Base-by-base conservation (phyloP, 2,113 vertebrate genomes). In the Columbina picui region DNA sequence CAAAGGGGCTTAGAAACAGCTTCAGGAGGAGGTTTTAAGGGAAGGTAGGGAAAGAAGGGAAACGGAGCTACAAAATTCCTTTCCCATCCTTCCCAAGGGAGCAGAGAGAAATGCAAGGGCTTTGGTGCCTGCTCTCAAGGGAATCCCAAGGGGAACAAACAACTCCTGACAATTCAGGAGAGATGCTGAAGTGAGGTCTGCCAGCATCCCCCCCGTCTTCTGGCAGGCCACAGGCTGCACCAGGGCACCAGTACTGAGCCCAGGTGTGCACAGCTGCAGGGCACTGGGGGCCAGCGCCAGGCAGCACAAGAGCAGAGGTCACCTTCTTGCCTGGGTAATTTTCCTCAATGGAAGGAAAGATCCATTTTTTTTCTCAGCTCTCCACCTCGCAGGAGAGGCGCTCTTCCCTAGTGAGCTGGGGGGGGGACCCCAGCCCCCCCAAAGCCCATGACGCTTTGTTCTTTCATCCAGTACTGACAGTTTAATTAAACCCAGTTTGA, bases 401-500 rank as follows among this genome's bases (percentile, higher is more conserved):
- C 73, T 93, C 90, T 86, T 95, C 84, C 76, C 55, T 77, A 93
- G 68, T 7, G 12, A 92, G 88, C 87, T 81, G 87, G 9, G 17
- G 60, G 41, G 29, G 34, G 57, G 47, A 52, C 36, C 22, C 25
- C 8, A 2, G 2, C n/a, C 34, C 13, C 36, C 26, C 30, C 16
- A 10, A 9, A 29, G 59, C 71, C 75, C 79, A 60, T 11, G 3
- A 43, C 5, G 49, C 95, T 97, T 98, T 98, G 97, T 97, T 96
- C 94, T 91, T 89, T 87, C 4, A 3, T 94, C 96, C 96, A 81
- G 73, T 71, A 86, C 92, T 98, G 97, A 98, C 97, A 97, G 96
- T 96, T 98, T 98, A 98, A 98, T 98, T 97, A 97, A 98, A 93
- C 84, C 84, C 81, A 47, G 93, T 96, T 97, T 93, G 82, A 96